These are phyloP conservation scores for Parus major DNA, from an alignment of 2,113 vertebrate genomes.

Conservation along the genomic window DNA sequence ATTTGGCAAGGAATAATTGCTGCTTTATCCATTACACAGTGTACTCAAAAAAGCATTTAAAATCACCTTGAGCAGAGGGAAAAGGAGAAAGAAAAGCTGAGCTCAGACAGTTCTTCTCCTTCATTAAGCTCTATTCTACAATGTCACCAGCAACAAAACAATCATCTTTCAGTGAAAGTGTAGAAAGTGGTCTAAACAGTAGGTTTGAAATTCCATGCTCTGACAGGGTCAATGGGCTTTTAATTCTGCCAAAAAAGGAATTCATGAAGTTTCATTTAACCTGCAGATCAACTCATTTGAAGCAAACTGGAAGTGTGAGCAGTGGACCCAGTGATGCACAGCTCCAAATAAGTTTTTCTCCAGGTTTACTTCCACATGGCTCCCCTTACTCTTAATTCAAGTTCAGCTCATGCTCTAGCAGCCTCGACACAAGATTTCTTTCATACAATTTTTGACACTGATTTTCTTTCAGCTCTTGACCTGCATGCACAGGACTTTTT, in stretches of 20 bases:
- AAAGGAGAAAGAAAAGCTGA: not conserved
- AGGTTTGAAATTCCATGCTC: not conserved
- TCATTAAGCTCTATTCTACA: not conserved
- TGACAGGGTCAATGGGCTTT: not conserved
- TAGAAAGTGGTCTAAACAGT: not conserved
- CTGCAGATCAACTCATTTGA: not conserved
- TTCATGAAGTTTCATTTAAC: slow-evolving; percentile 9
- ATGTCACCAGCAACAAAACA: not conserved
- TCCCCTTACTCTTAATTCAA: not conserved
- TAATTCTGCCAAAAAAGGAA: not conserved
- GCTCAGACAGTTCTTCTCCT: not conserved
- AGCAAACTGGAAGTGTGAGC: not conserved
- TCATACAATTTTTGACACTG: not conserved
- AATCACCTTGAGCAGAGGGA: slow-evolving; percentile 42
- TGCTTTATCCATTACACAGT: not conserved
- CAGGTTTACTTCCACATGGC: not conserved
- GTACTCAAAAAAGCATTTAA: slow-evolving; percentile 47
- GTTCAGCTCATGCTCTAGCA: not conserved
- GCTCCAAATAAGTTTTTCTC: not conserved
- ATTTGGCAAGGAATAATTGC: slow-evolving; percentile 45
- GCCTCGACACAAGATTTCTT: not conserved
- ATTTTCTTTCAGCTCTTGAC: not conserved
- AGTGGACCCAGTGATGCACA: not conserved
- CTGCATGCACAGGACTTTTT: not conserved
- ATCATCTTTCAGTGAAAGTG: not conserved